Evolutionary conservation across 2,113 vertebrate genomes (phyloP).

Genomic region (Malurus alboscapulatus): DNA sequence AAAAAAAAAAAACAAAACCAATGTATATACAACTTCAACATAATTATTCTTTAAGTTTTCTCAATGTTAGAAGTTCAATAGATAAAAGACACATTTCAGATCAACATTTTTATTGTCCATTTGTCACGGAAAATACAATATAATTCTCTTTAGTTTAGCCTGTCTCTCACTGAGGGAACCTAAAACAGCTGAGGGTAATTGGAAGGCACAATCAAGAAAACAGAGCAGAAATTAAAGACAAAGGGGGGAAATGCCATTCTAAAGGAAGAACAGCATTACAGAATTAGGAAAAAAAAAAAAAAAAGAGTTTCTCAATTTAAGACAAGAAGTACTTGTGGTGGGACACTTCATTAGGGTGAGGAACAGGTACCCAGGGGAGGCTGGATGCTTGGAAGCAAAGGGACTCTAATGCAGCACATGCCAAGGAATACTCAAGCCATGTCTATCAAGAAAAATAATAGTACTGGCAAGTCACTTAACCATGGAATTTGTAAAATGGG

Average conservation of each 20-base stretch:
- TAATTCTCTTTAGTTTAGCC: background rate
- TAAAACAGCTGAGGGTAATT: background rate
- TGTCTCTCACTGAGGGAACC: background rate
- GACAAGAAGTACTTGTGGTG: background rate
- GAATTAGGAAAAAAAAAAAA: background rate
- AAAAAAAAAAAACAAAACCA: too few species aligned
- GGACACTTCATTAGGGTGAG: background rate
- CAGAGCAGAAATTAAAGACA: background rate
- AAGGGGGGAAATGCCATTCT: background rate
- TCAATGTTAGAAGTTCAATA: background rate
- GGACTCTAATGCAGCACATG: background rate
- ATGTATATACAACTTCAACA: rapidly evolving
- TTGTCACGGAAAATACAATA: background rate
- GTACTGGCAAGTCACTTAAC: background rate
- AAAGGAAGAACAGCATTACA: background rate
- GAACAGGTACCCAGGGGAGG: background rate
- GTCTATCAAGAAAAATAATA: background rate
- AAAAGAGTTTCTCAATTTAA: background rate
- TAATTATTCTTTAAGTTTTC: background rate
- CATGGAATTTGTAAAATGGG: background rate
- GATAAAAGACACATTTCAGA: background rate
- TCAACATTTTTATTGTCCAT: background rate
- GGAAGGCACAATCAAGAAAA: background rate
- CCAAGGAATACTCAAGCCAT: background rate
- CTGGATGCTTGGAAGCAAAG: background rate